A percentile compares a stretch with the other conserved stretches of the same genome.
Evolutionary conservation across 2,113 vertebrate species (phyloP).

Genomic region (Dromas ardeola): DNA sequence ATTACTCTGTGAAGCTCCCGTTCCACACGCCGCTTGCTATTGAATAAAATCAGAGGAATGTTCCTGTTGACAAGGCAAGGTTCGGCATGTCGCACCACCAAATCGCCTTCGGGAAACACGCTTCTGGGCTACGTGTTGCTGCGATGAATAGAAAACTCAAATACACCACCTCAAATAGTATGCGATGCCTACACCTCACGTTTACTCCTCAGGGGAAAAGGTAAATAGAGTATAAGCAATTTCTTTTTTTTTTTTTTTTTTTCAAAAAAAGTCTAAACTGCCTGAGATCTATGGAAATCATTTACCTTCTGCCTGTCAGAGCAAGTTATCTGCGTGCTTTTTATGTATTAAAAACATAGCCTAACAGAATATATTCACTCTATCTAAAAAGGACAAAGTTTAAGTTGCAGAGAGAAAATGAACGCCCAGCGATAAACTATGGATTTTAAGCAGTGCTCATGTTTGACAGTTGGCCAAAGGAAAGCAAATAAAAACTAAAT

Average conservation of each 20-base stretch:
- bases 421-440: background rate
- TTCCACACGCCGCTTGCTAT: background rate
- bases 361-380: background rate
- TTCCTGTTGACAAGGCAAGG: background rate
- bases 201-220: constrained; percentile 8
- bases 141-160: background rate
- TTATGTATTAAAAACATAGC: background rate
- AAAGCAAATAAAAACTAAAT: background rate
- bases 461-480: background rate
- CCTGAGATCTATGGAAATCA: background rate
- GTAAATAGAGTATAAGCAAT: constrained; percentile 18
- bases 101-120: background rate
- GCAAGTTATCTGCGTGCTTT: background rate
- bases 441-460: background rate
- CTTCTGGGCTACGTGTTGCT: background rate
- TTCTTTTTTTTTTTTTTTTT: background rate
- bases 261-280: background rate
- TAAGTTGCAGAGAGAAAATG: background rate
- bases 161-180: background rate
- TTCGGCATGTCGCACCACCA: background rate
- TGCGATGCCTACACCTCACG: background rate
- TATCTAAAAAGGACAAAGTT: background rate
- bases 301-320: constrained; percentile 38
- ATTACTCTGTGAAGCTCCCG: background rate
- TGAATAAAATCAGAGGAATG: background rate